Percentiles rank a stretch among this genome's conserved stretches.
phyloP scores from a whole-genome alignment of 2,888 invertebrate species.

The Toxonevra muliebris region DNA sequence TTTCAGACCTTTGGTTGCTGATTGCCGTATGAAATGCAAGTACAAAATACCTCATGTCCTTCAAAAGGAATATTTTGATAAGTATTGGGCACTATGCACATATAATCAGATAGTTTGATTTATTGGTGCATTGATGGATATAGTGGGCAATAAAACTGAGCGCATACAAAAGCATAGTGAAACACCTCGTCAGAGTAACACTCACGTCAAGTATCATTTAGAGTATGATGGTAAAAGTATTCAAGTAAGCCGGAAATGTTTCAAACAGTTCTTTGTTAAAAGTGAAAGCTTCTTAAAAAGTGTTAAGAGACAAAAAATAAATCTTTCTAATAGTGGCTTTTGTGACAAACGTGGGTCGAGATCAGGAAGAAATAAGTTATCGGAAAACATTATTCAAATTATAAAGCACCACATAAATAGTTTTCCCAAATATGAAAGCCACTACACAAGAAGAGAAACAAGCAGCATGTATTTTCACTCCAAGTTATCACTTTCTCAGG shows the following conservation, averaged over 20 bases:
- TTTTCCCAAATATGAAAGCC: slow-evolving; percentile 33
- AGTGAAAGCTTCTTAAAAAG: slow-evolving; percentile 27
- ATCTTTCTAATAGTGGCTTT: slow-evolving; percentile 21
- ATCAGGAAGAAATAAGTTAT: slow-evolving; percentile 23
- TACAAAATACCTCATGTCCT: slow-evolving; percentile 19
- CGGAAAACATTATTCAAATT: slow-evolving; percentile 23
- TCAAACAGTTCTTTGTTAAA: slow-evolving; percentile 29
- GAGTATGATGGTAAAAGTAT: slow-evolving; percentile 24
- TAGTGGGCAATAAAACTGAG: slow-evolving; percentile 29
- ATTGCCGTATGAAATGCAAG: slow-evolving; percentile 34
- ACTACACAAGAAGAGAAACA: slow-evolving; percentile 34
- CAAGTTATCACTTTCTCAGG: slow-evolving; percentile 30
- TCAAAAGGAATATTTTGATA: slow-evolving; percentile 23
- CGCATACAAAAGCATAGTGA: slow-evolving; percentile 20
- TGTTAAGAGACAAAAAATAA: slow-evolving; percentile 15
- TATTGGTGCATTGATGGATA: slow-evolving; percentile 32
- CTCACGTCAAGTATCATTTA: slow-evolving; percentile 25
- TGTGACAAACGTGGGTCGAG: slow-evolving; percentile 27
- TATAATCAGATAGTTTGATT: slow-evolving; percentile 33
- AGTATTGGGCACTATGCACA: slow-evolving; percentile 30
- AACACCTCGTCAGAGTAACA: slow-evolving; percentile 25
- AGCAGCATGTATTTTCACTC: slow-evolving; percentile 33
- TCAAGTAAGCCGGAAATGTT: slow-evolving; percentile 26
- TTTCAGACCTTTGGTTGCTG: slow-evolving; percentile 22
- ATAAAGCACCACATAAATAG: slow-evolving; percentile 31